phyloP scores from a whole-genome alignment of 2,888 invertebrate species.

The Alentia gelatinosa region DNA sequence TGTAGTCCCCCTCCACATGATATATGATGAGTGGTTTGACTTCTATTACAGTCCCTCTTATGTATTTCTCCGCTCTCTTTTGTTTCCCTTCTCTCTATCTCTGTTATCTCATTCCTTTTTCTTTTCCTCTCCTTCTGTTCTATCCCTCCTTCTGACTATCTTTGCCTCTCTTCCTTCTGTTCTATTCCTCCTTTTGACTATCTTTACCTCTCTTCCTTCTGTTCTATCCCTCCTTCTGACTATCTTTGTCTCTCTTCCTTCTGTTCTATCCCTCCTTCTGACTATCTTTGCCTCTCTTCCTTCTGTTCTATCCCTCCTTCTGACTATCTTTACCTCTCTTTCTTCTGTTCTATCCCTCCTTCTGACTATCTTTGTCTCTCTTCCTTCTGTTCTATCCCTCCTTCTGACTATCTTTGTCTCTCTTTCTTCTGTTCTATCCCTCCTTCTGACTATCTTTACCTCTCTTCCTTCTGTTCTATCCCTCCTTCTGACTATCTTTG shows the following conservation, averaged over 20 bases:
- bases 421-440: too few relatives aligned
- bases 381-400: too few relatives aligned
- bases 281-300: neutral
- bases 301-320: neutral
- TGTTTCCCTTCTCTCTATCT: neutral
- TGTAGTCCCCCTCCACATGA: too few relatives aligned
- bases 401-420: too few relatives aligned
- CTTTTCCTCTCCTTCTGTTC: neutral
- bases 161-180: neutral
- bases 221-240: too few relatives aligned
- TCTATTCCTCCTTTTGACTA: neutral
- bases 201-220: neutral
- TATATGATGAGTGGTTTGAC: neutral
- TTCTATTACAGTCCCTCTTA: neutral
- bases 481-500: too few relatives aligned
- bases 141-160: neutral
- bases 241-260: neutral
- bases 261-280: neutral
- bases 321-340: neutral
- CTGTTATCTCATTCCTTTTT: neutral
- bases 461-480: too few relatives aligned
- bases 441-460: too few relatives aligned
- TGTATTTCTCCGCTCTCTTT: neutral
- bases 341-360: too few relatives aligned
- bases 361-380: too few relatives aligned